Evolutionary conservation across 1,140 invertebrate genomes (phyloP).

Genomic region (Ylistrum balloti): DNA sequence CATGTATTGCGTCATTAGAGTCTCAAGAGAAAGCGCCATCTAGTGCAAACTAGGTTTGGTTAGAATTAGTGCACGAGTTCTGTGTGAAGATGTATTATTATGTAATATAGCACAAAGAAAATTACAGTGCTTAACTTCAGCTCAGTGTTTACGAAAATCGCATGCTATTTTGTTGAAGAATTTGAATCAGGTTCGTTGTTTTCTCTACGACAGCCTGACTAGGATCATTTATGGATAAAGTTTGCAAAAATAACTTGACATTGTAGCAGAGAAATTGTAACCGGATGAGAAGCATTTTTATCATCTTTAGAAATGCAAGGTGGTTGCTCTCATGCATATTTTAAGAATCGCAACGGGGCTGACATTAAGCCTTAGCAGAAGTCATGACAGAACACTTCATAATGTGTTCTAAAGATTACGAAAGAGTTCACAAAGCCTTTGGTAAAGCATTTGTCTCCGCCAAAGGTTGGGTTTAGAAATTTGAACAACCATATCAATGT

Average conservation of each 20-base stretch:
- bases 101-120: not conserved
- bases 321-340: not conserved
- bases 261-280: not conserved
- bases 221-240: not conserved
- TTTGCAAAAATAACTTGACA: not conserved
- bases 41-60: too few species aligned
- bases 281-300: not conserved
- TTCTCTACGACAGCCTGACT: not conserved
- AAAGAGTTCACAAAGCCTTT: too few species aligned
- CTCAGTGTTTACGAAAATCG: not conserved
- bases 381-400: too few species aligned
- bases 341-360: not conserved
- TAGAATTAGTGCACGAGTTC: not conserved
- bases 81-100: not conserved
- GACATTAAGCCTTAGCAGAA: not conserved
- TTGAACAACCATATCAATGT: too few species aligned
- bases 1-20: too few species aligned
- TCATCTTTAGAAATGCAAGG: not conserved
- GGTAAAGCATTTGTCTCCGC: too few species aligned
- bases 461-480: too few species aligned
- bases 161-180: not conserved
- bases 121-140: not conserved
- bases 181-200: not conserved
- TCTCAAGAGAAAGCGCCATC: too few species aligned
- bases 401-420: too few species aligned